These are phyloP conservation scores for Aptenodytes patagonicus DNA, from an alignment of 2,113 vertebrate genomes.

Conservation along the genomic window DNA sequence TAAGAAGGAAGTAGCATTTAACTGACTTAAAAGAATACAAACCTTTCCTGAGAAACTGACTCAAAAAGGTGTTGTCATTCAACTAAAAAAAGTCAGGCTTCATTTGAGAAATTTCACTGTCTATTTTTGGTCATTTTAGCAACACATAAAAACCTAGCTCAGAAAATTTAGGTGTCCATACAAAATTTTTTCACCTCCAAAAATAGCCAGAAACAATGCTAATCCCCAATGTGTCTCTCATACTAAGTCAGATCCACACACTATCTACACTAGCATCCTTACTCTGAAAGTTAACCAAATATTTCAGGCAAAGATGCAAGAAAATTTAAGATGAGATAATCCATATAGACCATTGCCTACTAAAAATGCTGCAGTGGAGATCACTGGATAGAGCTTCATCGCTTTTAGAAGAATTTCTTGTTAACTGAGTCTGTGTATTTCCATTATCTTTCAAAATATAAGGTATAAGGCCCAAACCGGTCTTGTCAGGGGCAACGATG, in stretches of 20 bases:
- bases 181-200: background rate
- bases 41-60: background rate
- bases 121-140: background rate
- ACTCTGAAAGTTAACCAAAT: background rate
- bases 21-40: background rate
- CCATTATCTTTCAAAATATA: background rate
- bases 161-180: background rate
- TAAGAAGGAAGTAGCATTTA: background rate
- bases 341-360: background rate
- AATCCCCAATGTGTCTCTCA: background rate
- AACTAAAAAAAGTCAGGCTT: background rate
- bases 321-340: background rate
- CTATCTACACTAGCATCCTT: background rate
- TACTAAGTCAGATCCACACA: background rate
- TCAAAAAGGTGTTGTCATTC: background rate
- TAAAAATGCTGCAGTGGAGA: background rate
- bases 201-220: background rate
- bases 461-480: background rate
- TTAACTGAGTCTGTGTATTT: background rate
- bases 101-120: background rate
- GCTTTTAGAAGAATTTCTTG: background rate
- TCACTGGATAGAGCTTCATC: background rate
- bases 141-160: background rate
- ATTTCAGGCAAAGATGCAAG: background rate
- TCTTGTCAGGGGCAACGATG: background rate